A percentile compares a stretch with the other conserved stretches of the same genome.
phyloP scores from a whole-genome alignment of 1,140 invertebrate species.

The Formica selysi region DNA sequence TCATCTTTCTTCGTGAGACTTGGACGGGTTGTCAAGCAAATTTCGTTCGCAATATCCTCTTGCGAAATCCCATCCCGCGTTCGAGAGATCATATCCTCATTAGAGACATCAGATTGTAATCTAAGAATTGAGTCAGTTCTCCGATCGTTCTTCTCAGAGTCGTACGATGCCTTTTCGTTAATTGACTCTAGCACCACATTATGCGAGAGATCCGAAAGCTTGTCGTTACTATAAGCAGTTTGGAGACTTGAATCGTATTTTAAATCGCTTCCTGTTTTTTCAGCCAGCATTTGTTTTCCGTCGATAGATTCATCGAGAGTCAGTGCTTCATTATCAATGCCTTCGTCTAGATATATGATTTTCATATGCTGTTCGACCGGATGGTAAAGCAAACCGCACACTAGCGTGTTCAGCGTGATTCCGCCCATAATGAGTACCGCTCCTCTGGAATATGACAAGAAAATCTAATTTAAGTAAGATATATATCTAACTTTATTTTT shows the following conservation, averaged over 20 bases:
- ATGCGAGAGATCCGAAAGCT: conserved; percentile 64
- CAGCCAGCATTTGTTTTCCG: conserved; percentile 30
- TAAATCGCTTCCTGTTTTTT: neutral
- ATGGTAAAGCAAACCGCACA: conserved; percentile 93
- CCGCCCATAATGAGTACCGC: conserved; percentile 93
- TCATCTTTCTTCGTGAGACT: neutral
- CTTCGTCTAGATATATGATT: conserved; percentile 86
- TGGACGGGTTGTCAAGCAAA: neutral
- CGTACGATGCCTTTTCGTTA: neutral
- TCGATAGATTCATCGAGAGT: conserved; percentile 74
- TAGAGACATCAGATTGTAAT: neutral
- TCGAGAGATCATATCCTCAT: neutral
- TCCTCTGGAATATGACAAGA: conserved; percentile 86
- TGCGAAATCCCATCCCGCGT: neutral
- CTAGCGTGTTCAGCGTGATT: conserved; percentile 92
- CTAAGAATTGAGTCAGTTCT: conserved; percentile 8
- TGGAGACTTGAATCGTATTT: neutral
- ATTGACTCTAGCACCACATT: neutral
- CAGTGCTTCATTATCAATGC: conserved; percentile 86
- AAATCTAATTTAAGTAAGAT: conserved; percentile 38
- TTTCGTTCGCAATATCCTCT: neutral
- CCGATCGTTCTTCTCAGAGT: neutral
- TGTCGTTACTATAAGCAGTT: neutral
- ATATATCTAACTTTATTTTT: conserved; percentile 15
- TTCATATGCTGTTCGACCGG: conserved; percentile 93